Evolutionary conservation across 2,888 invertebrate genomes (phyloP).

Genomic region (Heteropelma amictum): DNA sequence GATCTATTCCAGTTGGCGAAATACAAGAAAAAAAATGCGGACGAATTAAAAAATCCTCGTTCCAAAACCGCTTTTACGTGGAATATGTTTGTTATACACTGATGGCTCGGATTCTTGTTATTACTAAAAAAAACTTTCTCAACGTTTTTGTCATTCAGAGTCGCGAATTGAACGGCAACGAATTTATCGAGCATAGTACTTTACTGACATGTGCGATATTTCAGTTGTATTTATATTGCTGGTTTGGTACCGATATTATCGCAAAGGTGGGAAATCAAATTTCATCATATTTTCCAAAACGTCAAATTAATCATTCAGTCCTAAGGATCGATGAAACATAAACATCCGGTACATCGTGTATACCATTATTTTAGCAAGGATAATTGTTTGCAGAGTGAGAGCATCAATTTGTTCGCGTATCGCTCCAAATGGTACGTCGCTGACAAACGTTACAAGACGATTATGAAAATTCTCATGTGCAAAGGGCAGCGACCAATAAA

Average conservation of each 20-base stretch:
- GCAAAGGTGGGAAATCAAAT: constrained; percentile 37
- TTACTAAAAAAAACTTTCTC: no score
- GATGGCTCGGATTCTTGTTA: neutral
- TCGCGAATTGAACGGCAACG: constrained; percentile 26
- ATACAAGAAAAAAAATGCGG: no score
- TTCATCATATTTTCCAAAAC: no score
- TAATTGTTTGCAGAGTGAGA: constrained; percentile 22
- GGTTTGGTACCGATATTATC: constrained; percentile 55
- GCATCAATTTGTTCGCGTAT: constrained; percentile 38
- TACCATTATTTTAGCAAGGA: neutral
- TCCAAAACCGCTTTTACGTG: no score
- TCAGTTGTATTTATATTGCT: constrained; percentile 56
- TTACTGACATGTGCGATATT: constrained; percentile 42
- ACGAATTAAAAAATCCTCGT: no score
- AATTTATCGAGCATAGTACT: constrained; percentile 34
- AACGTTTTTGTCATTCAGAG: neutral
- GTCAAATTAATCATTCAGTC: neutral
- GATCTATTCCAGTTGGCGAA: no score
- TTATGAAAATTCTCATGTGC: constrained; percentile 46
- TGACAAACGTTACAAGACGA: constrained; percentile 40
- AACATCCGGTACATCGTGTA: neutral
- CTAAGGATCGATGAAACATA: neutral
- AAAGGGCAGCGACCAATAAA: constrained; percentile 47
- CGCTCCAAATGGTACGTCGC: constrained; percentile 44
- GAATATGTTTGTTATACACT: no score